Base-by-base conservation (phyloP, 2,113 vertebrate genomes). In the Aleadryas rufinucha region DNA sequence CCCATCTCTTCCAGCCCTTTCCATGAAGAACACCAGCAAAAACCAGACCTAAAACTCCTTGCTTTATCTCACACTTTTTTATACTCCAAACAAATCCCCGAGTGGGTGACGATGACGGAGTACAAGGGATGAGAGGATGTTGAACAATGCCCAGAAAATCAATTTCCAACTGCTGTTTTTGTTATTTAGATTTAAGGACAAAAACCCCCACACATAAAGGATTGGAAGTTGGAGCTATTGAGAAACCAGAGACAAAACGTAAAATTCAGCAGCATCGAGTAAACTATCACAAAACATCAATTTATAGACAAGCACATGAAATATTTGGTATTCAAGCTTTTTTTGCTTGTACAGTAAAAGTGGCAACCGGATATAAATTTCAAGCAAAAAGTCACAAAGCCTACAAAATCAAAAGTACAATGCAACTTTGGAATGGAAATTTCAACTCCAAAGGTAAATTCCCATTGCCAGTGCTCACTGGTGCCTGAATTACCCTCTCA, bases 381-480 rank as follows among this genome's bases (percentile, higher is more conserved):
- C 83, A 88, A 94, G 87, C 37, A 95, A 94, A 87, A 95, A 56
- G n/a, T 74, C 18, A 19, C 50, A 75, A n/a, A n/a, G 69, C 45
- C 56, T 49, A 72, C 37, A 69, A 74, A 92, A 95, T 50, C 54
- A 95, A 91, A 96, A 96, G 95, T 49, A 94, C 39, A 95, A 89
- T 35, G 60, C 37, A 93, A 97, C 81, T 95, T 72, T 90, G 85
- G 92, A 91, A 94, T 54, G 90, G 83, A 96, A 97, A 97, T 93
- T 81, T 82, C 56, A 87, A 64, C 82, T 96, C 89, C 85, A 90
- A 85, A 93, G 95, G 89, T 94, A 83, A 96, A 97, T 97, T 84
- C 93, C 87, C 86, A 65, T 45, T 68, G 75, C 89, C 41, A 10
- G 79, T 26, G 16, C 94, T 96, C 81, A 41, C 27, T 37, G 71